A percentile compares a stretch with the other conserved stretches of the same genome.
Conservation (phyloP, 1,140 invertebrate species). For the Drosophila bifasciata region DNA sequence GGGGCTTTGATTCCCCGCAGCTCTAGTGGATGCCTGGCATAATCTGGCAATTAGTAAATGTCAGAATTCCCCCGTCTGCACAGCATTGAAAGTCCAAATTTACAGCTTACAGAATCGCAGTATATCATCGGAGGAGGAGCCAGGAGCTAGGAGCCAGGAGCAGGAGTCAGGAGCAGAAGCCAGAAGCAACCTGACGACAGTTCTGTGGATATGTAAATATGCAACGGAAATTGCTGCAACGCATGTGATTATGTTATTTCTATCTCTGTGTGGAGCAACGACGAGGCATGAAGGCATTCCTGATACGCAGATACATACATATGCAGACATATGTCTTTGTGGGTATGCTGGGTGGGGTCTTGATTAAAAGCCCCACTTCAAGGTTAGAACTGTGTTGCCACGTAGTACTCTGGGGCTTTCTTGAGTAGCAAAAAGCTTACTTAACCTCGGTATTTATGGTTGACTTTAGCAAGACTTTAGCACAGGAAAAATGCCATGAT, state of each 20-base stretch:
- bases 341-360: slow-evolving; percentile 10
- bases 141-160: no score
- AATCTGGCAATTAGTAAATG: slow-evolving; percentile 57
- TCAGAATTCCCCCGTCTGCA: slow-evolving; percentile 40
- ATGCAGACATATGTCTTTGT: background rate
- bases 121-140: slow-evolving; percentile 42
- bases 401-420: no score
- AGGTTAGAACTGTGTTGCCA: no score
- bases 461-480: no score
- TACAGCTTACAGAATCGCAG: slow-evolving; percentile 56
- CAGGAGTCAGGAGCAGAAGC: no score
- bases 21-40: slow-evolving; percentile 16
- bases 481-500: no score
- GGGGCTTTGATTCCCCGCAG: no score
- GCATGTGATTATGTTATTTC: slow-evolving; percentile 62
- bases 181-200: slow-evolving; percentile 24
- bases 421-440: no score
- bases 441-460: no score
- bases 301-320: slow-evolving; percentile 6
- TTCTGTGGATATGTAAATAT: slow-evolving; percentile 45
- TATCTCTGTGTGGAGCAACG: slow-evolving; percentile 5
- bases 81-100: slow-evolving; percentile 68
- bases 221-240: slow-evolving; percentile 57
- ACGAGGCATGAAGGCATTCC: slow-evolving; percentile 18
- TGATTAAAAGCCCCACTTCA: slow-evolving; percentile 45